phyloP scores from a whole-genome alignment of 2,113 vertebrate genomes.

The Columba janthina region DNA sequence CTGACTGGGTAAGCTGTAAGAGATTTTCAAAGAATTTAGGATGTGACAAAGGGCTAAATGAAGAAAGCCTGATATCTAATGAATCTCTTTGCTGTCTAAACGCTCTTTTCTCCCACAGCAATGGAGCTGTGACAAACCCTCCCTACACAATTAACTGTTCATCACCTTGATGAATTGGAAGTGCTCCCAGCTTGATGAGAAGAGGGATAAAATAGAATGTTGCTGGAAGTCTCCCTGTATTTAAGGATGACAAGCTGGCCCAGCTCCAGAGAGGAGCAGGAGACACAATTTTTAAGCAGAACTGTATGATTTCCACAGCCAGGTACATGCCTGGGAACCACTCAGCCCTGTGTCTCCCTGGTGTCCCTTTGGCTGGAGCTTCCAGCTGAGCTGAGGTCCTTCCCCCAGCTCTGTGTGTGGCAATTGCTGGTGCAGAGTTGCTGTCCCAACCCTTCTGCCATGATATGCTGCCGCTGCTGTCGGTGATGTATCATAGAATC shows the following conservation, averaged over 20 bases:
- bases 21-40: background rate
- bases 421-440: too few relatives aligned
- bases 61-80: background rate
- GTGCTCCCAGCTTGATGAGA: background rate
- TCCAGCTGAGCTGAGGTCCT: background rate
- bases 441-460: too few relatives aligned
- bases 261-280: background rate
- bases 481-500: too few relatives aligned
- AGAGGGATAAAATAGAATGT: background rate
- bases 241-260: slow-evolving; percentile 22
- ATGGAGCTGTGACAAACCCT: background rate
- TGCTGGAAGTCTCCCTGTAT: slow-evolving; percentile 27
- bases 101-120: background rate
- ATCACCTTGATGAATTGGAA: background rate
- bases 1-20: background rate
- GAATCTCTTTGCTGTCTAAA: background rate
- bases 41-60: background rate
- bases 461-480: too few relatives aligned
- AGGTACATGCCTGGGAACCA: accelerated
- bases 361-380: background rate
- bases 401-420: background rate
- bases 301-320: accelerated
- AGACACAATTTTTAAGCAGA: background rate
- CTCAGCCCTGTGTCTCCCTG: accelerated
- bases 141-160: slow-evolving; percentile 30